Percentiles rank a stretch among this genome's conserved stretches.
Conservation (phyloP, 1,140 invertebrate genomes). For the Asobara japonica region DNA sequence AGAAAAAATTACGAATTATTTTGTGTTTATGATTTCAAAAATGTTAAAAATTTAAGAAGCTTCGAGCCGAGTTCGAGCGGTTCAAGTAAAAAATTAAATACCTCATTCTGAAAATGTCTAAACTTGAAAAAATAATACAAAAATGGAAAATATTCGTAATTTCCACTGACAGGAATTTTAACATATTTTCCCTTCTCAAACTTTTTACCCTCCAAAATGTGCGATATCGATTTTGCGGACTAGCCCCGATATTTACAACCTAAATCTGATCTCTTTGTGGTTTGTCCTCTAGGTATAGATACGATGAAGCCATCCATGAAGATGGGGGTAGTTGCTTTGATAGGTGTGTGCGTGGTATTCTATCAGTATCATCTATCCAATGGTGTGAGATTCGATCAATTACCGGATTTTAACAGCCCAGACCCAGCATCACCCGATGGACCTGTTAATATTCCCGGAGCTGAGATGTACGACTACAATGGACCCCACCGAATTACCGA, state of each 20-base stretch:
- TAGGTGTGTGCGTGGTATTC: slow-evolving; percentile 59
- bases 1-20: too few relatives aligned
- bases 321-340: slow-evolving; percentile 59
- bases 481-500: slow-evolving; percentile 50
- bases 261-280: background rate
- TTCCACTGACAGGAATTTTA: too few relatives aligned
- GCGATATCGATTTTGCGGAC: background rate
- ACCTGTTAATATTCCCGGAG: slow-evolving; percentile 43
- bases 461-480: slow-evolving; percentile 47
- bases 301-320: slow-evolving; percentile 60
- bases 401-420: slow-evolving; percentile 47
- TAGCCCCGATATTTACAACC: background rate
- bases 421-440: slow-evolving; percentile 45
- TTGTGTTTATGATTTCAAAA: too few relatives aligned
- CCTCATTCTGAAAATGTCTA: too few relatives aligned
- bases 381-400: slow-evolving; percentile 56
- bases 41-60: too few relatives aligned
- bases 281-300: slow-evolving; percentile 37
- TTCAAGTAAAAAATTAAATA: too few relatives aligned
- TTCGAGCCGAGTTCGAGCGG: too few relatives aligned
- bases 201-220: background rate
- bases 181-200: too few relatives aligned
- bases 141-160: too few relatives aligned
- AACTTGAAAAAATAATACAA: too few relatives aligned
- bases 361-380: slow-evolving; percentile 62